Conservation (phyloP, 1,140 invertebrate species). For the Chionoecetes opilio region DNA sequence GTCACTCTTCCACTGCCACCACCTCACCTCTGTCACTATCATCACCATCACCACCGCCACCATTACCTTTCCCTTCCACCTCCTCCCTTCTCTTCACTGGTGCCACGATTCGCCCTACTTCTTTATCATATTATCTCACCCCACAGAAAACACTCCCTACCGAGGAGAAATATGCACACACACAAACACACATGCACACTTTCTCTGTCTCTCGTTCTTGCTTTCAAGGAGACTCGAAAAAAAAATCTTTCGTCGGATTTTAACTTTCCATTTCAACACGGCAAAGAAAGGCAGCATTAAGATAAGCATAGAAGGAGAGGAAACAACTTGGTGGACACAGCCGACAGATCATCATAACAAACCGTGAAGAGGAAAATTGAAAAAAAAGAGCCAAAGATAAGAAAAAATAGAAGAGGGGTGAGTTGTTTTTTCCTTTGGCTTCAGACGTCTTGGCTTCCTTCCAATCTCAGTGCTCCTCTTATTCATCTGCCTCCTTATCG, state of each 20-base stretch:
- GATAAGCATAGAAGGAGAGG: not conserved
- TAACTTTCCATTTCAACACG: too few relatives aligned
- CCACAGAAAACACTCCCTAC: not conserved
- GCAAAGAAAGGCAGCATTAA: too few relatives aligned
- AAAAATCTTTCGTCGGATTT: too few relatives aligned
- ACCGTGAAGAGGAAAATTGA: not conserved
- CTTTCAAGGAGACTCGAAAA: not conserved
- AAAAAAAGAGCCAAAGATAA: not conserved
- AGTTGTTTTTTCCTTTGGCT: not conserved
- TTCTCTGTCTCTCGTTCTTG: not conserved
- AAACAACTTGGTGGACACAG: not conserved
- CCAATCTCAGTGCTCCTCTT: not conserved
- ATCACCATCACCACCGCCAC: not conserved
- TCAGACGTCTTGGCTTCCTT: slow-evolving; percentile 15
- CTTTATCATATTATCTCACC: not conserved
- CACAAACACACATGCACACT: not conserved
- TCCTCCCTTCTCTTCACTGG: not conserved
- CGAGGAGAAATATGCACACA: too few relatives aligned
- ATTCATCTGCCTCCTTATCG: not conserved
- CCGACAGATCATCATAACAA: not conserved
- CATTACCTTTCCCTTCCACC: not conserved
- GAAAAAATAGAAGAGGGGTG: not conserved
- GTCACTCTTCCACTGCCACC: not conserved
- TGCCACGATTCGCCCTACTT: not conserved
- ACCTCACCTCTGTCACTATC: too few relatives aligned